phyloP scores from a whole-genome alignment of 2,888 invertebrate species.

The Trichogramma dendrolimi region DNA sequence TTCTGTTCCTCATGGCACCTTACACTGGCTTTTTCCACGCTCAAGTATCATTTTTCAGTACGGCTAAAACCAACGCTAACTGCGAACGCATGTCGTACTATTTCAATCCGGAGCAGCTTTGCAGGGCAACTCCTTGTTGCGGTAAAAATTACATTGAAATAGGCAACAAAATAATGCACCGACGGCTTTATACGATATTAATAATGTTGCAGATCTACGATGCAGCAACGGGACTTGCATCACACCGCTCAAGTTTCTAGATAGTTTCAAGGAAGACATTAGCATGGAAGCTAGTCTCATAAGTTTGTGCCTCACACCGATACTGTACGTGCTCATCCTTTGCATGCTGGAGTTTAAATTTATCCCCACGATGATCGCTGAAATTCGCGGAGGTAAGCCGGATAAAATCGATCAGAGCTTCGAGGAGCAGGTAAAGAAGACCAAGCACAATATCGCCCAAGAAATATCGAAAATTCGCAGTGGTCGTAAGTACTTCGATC shows the following conservation, averaged over 20 bases:
- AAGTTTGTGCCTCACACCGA: constrained; percentile 27
- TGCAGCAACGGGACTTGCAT: constrained; percentile 32
- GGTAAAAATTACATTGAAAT: not conserved
- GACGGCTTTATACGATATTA: not conserved
- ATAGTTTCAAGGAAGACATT: constrained; percentile 2
- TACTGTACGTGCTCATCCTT: constrained; percentile 57
- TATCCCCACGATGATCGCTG: constrained; percentile 37
- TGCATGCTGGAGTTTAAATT: constrained; percentile 63
- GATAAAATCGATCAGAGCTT: constrained; percentile 18
- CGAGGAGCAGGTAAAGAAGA: constrained; percentile 34
- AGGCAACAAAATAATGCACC: not conserved
- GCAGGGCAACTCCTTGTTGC: not conserved
- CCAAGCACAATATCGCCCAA: constrained; percentile 30
- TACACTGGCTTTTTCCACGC: constrained; percentile 35
- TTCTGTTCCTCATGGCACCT: constrained; percentile 33
- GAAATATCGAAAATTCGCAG: constrained; percentile 28
- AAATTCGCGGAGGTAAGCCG: constrained; percentile 14
- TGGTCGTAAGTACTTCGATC: constrained; percentile 16
- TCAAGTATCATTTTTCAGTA: constrained; percentile 29
- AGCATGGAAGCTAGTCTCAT: constrained; percentile 21
- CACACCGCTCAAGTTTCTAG: constrained; percentile 31
- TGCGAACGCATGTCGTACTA: not conserved
- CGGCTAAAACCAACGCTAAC: constrained; percentile 28
- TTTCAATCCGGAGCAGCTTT: not conserved
- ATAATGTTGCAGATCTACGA: constrained; percentile 17